Percentiles rank a stretch among this genome's conserved stretches.
phyloP scores from a whole-genome alignment of 2,113 vertebrate genomes.

The Sisor rabdophorus region DNA sequence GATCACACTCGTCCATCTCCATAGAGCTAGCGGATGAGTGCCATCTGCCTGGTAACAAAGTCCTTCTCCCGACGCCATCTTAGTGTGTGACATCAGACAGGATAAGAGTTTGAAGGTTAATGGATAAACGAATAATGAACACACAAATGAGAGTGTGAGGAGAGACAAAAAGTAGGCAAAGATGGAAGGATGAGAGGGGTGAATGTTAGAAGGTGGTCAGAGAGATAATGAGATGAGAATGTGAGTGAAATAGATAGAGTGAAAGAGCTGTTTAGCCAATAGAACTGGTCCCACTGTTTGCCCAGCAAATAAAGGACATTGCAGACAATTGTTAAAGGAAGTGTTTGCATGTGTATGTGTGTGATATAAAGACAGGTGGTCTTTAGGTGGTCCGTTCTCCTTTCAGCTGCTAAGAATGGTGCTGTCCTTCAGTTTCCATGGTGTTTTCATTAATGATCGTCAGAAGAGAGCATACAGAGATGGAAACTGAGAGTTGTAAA shows the following conservation, averaged over 20 bases:
- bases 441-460: conserved; percentile 44
- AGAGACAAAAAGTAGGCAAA: background rate
- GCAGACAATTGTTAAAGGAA: background rate
- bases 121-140: conserved; percentile 22
- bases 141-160: background rate
- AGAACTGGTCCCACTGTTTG: background rate
- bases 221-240: conserved; percentile 15
- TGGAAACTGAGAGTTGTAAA: conserved; percentile 19
- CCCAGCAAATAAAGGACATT: conserved; percentile 12
- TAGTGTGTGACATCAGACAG: conserved; percentile 30
- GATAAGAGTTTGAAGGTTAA: conserved; percentile 33
- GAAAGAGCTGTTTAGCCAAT: conserved; percentile 10
- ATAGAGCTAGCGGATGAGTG: conserved; percentile 35
- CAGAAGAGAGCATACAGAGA: conserved; percentile 19
- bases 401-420: conserved; percentile 9
- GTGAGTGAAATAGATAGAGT: background rate
- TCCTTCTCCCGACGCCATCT: conserved; percentile 38
- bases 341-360: conserved; percentile 3
- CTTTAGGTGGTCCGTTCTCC: conserved; percentile 29
- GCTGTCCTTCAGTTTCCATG: conserved; percentile 26
- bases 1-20: conserved; percentile 31
- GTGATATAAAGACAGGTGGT: conserved; percentile 1
- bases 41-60: conserved; percentile 53
- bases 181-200: background rate
- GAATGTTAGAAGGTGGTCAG: background rate